phyloP scores from a whole-genome alignment of 2,797 vertebrate species.

The Pelobates cultripes region DNA sequence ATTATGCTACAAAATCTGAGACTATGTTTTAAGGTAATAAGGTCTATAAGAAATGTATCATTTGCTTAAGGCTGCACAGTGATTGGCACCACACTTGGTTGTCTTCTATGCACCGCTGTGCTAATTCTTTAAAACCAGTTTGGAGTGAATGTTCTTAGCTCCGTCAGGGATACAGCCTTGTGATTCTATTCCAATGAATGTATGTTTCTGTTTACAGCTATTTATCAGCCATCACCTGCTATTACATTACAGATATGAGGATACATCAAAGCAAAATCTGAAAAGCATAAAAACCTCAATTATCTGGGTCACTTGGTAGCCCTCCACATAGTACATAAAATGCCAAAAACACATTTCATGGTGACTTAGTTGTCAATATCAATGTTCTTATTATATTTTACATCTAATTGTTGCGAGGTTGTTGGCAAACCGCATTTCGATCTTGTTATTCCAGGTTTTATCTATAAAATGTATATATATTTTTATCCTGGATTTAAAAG shows the following conservation, averaged over 20 bases:
- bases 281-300: slow-evolving; percentile 56
- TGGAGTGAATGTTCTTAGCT: slow-evolving; percentile 32
- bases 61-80: background rate
- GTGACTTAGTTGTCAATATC: slow-evolving; percentile 55
- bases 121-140: slow-evolving; percentile 32
- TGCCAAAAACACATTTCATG: slow-evolving; percentile 56
- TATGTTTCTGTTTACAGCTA: slow-evolving; percentile 55
- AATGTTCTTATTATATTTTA: slow-evolving; percentile 50
- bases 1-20: no score
- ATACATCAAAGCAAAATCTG: slow-evolving; percentile 49
- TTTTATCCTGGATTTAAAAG: no score
- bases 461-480: background rate
- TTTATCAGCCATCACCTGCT: slow-evolving; percentile 57
- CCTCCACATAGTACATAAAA: slow-evolving; percentile 51
- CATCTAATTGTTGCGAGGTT: slow-evolving; percentile 24
- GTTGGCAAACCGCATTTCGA: slow-evolving; percentile 26
- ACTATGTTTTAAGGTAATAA: background rate
- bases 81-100: background rate
- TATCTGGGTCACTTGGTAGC: slow-evolving; percentile 53
- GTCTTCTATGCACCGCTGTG: background rate
- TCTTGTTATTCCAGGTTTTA: background rate
- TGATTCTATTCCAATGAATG: slow-evolving; percentile 48
- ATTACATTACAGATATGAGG: slow-evolving; percentile 55
- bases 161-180: slow-evolving; percentile 42
- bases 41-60: background rate